Conservation (phyloP, 2,797 vertebrate genomes). For the Sebastes vulpes region DNA sequence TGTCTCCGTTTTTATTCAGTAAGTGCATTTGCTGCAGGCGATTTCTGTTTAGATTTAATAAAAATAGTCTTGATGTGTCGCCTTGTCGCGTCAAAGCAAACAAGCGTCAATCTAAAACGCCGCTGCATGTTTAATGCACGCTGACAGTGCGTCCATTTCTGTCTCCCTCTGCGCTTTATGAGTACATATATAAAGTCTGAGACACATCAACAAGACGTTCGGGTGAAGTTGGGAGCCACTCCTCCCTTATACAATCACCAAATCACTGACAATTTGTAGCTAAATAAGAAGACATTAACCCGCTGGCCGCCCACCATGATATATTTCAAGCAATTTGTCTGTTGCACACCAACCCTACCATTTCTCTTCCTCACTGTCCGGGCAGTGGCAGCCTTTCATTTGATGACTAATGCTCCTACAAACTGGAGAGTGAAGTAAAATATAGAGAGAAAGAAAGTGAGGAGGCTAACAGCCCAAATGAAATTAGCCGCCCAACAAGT, state of each 20-base stretch:
- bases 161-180: neutral
- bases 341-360: neutral
- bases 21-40: neutral
- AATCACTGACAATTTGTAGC: neutral
- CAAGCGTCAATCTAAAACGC: conserved; percentile 14
- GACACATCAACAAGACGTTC: neutral
- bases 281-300: conserved; percentile 11
- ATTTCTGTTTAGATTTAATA: conserved; percentile 3
- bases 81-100: conserved; percentile 23
- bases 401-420: conserved; percentile 56
- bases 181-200: neutral
- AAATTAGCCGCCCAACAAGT: conserved; percentile 58
- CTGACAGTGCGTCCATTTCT: conserved; percentile 7
- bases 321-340: conserved; percentile 35
- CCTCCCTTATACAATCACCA: neutral
- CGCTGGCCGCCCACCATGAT: neutral
- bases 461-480: conserved; percentile 42
- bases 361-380: conserved; percentile 23
- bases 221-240: neutral
- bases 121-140: neutral
- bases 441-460: conserved; percentile 18
- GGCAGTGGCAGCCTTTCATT: conserved; percentile 37
- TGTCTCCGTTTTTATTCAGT: neutral
- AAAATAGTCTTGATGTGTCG: neutral
- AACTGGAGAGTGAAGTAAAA: conserved; percentile 41